These are phyloP conservation scores for Cephus rjabovi DNA, from an alignment of 2,888 invertebrate genomes.

Conservation along the genomic window DNA sequence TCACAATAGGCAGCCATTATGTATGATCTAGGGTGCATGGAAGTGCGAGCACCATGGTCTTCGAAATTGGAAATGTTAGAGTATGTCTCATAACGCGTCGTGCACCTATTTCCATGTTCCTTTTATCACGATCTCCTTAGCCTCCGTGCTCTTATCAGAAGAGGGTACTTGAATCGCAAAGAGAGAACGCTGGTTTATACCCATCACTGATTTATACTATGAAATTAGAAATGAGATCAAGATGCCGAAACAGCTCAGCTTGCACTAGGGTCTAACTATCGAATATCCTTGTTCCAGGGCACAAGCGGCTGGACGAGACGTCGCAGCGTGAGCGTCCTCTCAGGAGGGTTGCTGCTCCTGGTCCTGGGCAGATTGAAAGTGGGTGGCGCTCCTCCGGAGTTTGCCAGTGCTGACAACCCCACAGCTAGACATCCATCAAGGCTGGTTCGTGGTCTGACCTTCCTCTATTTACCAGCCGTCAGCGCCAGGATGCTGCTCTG, in stretches of 20 bases:
- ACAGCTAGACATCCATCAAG: constrained; percentile 87
- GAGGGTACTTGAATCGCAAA: not conserved
- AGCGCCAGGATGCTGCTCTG: constrained; percentile 89
- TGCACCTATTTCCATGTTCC: not conserved
- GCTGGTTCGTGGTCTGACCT: constrained; percentile 87
- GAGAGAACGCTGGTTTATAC: not conserved
- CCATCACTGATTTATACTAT: not conserved
- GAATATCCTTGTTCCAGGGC: constrained; percentile 69
- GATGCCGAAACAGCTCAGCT: not conserved
- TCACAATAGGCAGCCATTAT: not conserved
- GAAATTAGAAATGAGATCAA: not conserved
- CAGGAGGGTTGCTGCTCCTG: constrained; percentile 76
- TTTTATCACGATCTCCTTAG: not conserved
- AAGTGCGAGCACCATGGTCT: not conserved
- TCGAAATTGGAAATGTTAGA: not conserved
- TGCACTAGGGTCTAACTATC: not conserved
- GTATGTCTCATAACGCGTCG: not conserved
- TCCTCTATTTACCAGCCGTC: constrained; percentile 90
- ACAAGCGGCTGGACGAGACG: constrained; percentile 68
- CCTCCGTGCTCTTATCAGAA: not conserved
- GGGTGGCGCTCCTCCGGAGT: constrained; percentile 81
- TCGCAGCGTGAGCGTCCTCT: constrained; percentile 78
- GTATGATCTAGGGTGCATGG: not conserved
- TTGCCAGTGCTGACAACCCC: constrained; percentile 96
- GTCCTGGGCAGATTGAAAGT: constrained; percentile 83